Percentiles rank a stretch among this genome's conserved stretches.
These are phyloP conservation scores for Andrena praecox DNA, from an alignment of 2,888 invertebrate genomes.

Conservation along the genomic window DNA sequence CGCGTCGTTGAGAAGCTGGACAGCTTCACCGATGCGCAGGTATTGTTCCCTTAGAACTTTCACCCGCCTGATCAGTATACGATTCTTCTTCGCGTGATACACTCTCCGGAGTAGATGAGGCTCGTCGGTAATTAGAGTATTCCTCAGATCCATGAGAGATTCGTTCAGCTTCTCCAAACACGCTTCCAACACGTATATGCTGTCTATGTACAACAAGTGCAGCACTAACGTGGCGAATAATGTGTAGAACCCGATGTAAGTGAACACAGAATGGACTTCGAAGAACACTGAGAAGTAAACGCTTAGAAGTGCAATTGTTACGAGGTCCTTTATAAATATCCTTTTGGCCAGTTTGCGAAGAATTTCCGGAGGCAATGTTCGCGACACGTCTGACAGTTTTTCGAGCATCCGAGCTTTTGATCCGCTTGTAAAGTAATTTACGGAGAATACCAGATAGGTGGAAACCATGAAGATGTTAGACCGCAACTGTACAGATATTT, in stretches of 20 bases:
- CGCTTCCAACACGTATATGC: conserved; percentile 66
- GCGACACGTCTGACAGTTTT: conserved; percentile 57
- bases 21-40: conserved; percentile 69
- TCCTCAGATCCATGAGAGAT: conserved; percentile 65
- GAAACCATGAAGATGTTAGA: conserved; percentile 65
- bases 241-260: no score
- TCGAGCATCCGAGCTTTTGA: conserved; percentile 63
- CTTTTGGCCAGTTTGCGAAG: conserved; percentile 60
- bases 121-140: conserved; percentile 68
- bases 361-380: conserved; percentile 55
- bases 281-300: conserved; percentile 47
- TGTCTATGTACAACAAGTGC: conserved; percentile 74
- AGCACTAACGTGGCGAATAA: conserved; percentile 58
- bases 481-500: no score
- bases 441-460: conserved; percentile 52
- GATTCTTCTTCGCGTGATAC: conserved; percentile 76
- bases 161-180: conserved; percentile 73
- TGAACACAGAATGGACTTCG: background rate
- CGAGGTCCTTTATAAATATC: conserved; percentile 68
- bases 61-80: conserved; percentile 70
- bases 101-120: conserved; percentile 76
- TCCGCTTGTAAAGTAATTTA: conserved; percentile 50
- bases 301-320: conserved; percentile 65
- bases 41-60: conserved; percentile 73
- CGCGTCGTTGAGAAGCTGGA: conserved; percentile 69